Base-by-base conservation (phyloP, 2,888 invertebrate genomes). In the Pachydiplax longipennis region DNA sequence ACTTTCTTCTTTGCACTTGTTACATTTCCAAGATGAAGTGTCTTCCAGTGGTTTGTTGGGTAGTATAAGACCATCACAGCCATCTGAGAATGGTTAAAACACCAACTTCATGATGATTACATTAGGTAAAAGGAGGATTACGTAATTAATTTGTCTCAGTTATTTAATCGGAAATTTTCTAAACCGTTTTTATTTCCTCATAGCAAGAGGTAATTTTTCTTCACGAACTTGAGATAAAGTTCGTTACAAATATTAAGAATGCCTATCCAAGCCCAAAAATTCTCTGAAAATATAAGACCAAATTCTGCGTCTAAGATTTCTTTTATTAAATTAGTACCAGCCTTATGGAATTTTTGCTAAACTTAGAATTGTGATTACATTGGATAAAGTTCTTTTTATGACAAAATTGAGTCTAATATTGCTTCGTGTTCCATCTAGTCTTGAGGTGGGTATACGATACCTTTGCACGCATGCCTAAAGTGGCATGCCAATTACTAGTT, bases 1-100 rank as follows among this genome's bases (percentile, higher is more conserved):
- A 80, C 96, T 94, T 91, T 94, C 94, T 92, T 96, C 95, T 4
- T 94, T 94, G 93, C 97, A 97, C 92, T 95, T 94, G 92, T 95
- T 95, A 93, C 97, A 97, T 92, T 95, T 94, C 97, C 97, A 97
- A 8, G 94, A 92, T 0, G 96, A 95, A 0, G 93, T 92, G 91
- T 95, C 94, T 91, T 96, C 94, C 91, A 96, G 93, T 0, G 97
- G 96, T 93, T 96, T 94, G 2, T 94, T 94, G 2, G 96, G 96
- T 48, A 96, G 92, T 81, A 96, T 93, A 94, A 87, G 87, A 8
- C 87, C 87, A n/a, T 37, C 37, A 61, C 87, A 87, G 6, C 40
- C 87, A 25, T 13, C 87, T 65, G 22, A 81, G 40, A 44, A n/a
- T 53, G 13, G 5, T 37, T 31, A 35, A 81, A 81, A 37, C 6